Percentiles rank a stretch among this genome's conserved stretches.
phyloP scores from a whole-genome alignment of 2,113 vertebrate species.

The Podarcis cretensis region DNA sequence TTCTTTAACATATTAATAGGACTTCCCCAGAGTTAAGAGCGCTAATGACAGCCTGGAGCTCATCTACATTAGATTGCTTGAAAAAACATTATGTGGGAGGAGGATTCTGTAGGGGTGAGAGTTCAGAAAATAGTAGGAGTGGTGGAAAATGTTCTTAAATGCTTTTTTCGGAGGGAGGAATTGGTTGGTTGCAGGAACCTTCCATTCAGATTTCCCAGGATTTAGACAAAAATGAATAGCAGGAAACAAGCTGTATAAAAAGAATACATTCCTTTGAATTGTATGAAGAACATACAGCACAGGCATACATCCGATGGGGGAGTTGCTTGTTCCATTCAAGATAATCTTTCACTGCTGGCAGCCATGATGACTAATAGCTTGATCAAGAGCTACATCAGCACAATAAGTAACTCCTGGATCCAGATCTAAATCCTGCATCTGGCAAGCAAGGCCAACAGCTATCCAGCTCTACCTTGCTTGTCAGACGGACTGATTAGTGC shows the following conservation, averaged over 20 bases:
- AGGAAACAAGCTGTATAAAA: conserved; percentile 5
- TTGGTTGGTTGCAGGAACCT: not conserved
- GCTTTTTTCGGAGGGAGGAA: not conserved
- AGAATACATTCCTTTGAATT: not conserved
- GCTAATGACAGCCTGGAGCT: not conserved
- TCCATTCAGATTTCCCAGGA: not conserved
- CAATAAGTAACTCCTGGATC: not conserved
- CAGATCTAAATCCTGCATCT: not conserved
- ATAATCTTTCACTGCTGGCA: not conserved
- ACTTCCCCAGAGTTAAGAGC: not conserved
- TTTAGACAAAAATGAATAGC: not conserved
- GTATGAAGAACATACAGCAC: not conserved
- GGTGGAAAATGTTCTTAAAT: conserved; percentile 2
- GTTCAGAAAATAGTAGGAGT: conserved; percentile 7
- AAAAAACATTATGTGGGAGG: conserved; percentile 8
- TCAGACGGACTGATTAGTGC: not conserved
- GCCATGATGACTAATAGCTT: not conserved
- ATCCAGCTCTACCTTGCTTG: not conserved
- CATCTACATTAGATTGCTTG: not conserved
- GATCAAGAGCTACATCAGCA: not conserved
- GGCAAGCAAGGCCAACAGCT: not conserved
- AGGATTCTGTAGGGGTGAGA: not conserved
- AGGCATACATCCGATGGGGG: not conserved
- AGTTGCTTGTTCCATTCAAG: conserved; percentile 2
- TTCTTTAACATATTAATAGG: conserved; percentile 22